phyloP scores from a whole-genome alignment of 2,888 invertebrate species.

The Andrena haemorrhoa region DNA sequence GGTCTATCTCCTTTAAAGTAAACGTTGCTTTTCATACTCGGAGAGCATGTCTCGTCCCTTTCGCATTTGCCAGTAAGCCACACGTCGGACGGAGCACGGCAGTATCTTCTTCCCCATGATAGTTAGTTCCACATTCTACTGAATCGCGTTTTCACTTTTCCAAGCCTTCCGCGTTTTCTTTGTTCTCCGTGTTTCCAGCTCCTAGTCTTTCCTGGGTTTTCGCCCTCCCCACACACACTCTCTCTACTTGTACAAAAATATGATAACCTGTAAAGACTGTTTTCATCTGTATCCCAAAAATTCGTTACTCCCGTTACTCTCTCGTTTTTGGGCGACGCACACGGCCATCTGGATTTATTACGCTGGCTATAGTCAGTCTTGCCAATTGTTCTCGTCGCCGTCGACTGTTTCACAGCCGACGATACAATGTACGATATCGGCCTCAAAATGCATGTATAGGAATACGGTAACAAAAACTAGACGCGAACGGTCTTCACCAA shows the following conservation, averaged over 20 bases:
- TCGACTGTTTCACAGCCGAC: no score
- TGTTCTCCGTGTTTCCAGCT: slow-evolving; percentile 16
- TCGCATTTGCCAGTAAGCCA: slow-evolving; percentile 51
- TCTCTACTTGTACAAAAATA: background rate
- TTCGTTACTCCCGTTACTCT: slow-evolving; percentile 2
- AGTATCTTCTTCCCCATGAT: slow-evolving; percentile 28
- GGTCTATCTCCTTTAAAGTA: slow-evolving; percentile 67
- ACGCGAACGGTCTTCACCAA: no score
- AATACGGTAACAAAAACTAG: no score
- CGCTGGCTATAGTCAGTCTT: background rate
- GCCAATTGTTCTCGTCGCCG: background rate
- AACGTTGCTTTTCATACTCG: slow-evolving; percentile 64
- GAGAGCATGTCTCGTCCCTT: slow-evolving; percentile 57
- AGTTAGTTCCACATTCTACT: slow-evolving; percentile 23
- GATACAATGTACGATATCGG: no score
- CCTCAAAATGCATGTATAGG: no score
- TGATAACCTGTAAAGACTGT: background rate
- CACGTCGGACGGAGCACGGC: slow-evolving; percentile 31
- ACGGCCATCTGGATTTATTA: slow-evolving; percentile 43
- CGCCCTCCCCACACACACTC: background rate
- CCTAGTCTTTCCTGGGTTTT: background rate
- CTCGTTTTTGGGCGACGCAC: slow-evolving; percentile 2
- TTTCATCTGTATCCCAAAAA: slow-evolving; percentile 5
- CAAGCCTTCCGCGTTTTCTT: slow-evolving; percentile 28
- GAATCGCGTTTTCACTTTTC: slow-evolving; percentile 52